A percentile compares a stretch with the other conserved stretches of the same genome.
phyloP scores from a whole-genome alignment of 2,888 invertebrate species.

The Phragmatobia fuliginosa region DNA sequence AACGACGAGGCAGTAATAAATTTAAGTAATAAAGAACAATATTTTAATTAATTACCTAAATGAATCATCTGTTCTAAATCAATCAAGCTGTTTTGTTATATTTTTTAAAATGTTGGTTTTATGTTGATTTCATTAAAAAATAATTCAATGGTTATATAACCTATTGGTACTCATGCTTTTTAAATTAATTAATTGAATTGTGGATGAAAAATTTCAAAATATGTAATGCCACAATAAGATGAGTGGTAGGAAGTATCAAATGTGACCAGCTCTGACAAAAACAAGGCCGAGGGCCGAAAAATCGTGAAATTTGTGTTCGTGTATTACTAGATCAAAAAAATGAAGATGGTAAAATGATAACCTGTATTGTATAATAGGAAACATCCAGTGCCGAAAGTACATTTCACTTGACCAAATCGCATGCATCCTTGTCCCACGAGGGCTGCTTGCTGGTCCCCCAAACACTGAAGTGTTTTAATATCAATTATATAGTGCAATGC shows the following conservation, averaged over 20 bases:
- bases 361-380: slow-evolving; percentile 98
- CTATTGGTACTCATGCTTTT: no score
- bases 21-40: no score
- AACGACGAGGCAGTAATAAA: no score
- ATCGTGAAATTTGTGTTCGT: background rate
- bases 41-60: no score
- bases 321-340: no score
- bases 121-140: no score
- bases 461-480: slow-evolving; percentile 86
- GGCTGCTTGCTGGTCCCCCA: slow-evolving; percentile 98
- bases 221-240: no score
- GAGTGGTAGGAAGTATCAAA: background rate
- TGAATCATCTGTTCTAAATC: no score
- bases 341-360: slow-evolving; percentile 26
- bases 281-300: background rate
- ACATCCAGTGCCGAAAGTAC: slow-evolving; percentile 98
- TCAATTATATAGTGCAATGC: background rate
- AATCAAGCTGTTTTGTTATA: background rate
- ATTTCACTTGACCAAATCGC: slow-evolving; percentile 95
- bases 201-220: no score
- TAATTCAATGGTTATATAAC: no score
- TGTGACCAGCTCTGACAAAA: background rate
- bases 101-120: background rate
- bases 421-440: slow-evolving; percentile 97
- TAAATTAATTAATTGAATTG: no score